These are phyloP conservation scores for Tipula helvola DNA, from an alignment of 2,888 invertebrate genomes.

Conservation along the genomic window DNA sequence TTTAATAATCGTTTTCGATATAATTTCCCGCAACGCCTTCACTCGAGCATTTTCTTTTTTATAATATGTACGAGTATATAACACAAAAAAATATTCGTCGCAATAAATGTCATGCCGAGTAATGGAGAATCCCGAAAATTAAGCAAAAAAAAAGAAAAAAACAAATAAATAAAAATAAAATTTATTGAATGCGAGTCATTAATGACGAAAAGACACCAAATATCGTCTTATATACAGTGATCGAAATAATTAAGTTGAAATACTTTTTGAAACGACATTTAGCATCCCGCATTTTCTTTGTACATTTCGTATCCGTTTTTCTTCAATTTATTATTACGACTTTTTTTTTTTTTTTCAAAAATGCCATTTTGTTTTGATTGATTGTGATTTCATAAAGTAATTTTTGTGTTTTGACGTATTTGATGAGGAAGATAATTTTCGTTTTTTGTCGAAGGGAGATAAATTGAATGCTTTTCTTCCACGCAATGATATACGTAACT, in stretches of 20 bases:
- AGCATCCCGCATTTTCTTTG: neutral
- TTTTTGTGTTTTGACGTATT: conserved; percentile 4
- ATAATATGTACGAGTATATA: neutral
- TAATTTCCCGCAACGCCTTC: neutral
- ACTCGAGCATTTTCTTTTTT: neutral
- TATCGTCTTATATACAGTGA: neutral
- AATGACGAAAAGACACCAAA: neutral
- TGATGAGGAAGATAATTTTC: neutral
- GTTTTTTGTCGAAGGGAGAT: neutral
- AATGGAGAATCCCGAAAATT: neutral
- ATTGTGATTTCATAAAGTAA: neutral
- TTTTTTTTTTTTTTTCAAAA: neutral
- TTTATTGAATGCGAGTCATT: neutral
- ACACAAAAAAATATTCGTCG: neutral
- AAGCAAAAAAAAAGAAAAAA: neutral
- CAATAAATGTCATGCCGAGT: neutral
- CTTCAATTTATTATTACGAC: neutral
- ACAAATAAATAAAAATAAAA: neutral
- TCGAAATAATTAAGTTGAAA: neutral
- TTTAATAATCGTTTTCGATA: neutral
- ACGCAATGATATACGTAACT: neutral
- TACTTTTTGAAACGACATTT: neutral
- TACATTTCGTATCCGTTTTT: neutral
- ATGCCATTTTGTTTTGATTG: neutral
- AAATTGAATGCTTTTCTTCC: neutral